Evolutionary conservation across 1,140 invertebrate species (phyloP).

Genomic region (Drosophila guanche): DNA sequence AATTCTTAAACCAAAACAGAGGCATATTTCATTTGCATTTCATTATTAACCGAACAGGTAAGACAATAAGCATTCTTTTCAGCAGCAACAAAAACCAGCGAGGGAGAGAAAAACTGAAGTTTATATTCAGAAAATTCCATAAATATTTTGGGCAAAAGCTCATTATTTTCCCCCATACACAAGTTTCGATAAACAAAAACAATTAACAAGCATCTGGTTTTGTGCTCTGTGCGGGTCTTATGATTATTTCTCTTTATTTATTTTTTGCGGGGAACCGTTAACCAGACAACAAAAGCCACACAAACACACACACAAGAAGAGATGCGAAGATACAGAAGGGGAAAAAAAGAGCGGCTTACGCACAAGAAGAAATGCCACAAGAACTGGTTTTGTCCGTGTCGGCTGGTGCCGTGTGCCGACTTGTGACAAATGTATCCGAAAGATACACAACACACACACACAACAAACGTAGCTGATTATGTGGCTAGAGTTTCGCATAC

Average conservation of each 20-base stretch:
- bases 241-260: slow-evolving; percentile 31
- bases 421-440: slow-evolving; percentile 46
- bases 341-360: slow-evolving; percentile 31
- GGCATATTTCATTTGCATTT: slow-evolving; percentile 40
- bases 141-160: slow-evolving; percentile 13
- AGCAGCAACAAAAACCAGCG: slow-evolving; percentile 27
- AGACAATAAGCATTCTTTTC: slow-evolving; percentile 46
- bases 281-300: slow-evolving; percentile 16
- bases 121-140: slow-evolving; percentile 30
- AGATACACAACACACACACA: slow-evolving; percentile 17
- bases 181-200: slow-evolving; percentile 42
- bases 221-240: slow-evolving; percentile 13
- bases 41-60: slow-evolving; percentile 31
- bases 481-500: slow-evolving; percentile 24
- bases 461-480: slow-evolving; percentile 34
- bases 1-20: slow-evolving; percentile 28
- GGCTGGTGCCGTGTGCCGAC: slow-evolving; percentile 12
- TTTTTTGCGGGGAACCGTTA: slow-evolving; percentile 25
- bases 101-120: slow-evolving; percentile 13
- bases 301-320: slow-evolving; percentile 18
- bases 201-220: slow-evolving; percentile 50
- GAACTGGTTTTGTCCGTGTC: slow-evolving; percentile 41
- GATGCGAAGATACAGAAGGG: slow-evolving; percentile 14
- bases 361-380: slow-evolving; percentile 36
- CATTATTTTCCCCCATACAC: slow-evolving; percentile 11